phyloP scores from a whole-genome alignment of 2,888 invertebrate species.

The Synanthedon tipuliformis region DNA sequence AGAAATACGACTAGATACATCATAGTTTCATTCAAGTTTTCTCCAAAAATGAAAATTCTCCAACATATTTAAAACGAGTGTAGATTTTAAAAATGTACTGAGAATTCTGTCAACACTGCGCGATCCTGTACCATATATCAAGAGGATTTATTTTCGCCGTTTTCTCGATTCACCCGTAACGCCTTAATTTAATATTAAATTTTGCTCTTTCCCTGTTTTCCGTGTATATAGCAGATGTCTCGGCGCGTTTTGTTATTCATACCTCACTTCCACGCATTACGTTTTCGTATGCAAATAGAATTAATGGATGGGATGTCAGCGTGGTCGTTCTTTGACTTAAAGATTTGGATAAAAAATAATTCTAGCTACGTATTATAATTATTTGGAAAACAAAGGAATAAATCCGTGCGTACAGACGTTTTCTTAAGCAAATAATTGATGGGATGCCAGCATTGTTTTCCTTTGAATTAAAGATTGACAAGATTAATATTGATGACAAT shows the following conservation, averaged over 20 bases:
- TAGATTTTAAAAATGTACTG: background rate
- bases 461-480: too few species aligned
- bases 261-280: constrained; percentile 44
- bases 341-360: background rate
- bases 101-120: constrained; percentile 42
- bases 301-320: background rate
- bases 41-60: background rate
- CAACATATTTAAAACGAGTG: background rate
- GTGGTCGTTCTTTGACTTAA: background rate
- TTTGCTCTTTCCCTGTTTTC: constrained; percentile 47
- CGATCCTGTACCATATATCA: constrained; percentile 56
- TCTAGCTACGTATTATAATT: too few species aligned
- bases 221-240: constrained; percentile 47
- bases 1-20: background rate
- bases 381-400: too few species aligned
- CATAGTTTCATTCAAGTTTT: background rate
- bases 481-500: too few species aligned
- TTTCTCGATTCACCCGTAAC: constrained; percentile 63
- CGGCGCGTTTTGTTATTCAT: constrained; percentile 60
- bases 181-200: constrained; percentile 70
- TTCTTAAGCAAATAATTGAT: too few species aligned
- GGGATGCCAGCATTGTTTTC: too few species aligned
- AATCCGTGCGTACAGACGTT: too few species aligned
- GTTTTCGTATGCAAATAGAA: constrained; percentile 13
- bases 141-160: constrained; percentile 62